These are phyloP conservation scores for Acanthaster planci DNA, from an alignment of 35 echinoderm and acorn worm genomes.

Conservation along the genomic window DNA sequence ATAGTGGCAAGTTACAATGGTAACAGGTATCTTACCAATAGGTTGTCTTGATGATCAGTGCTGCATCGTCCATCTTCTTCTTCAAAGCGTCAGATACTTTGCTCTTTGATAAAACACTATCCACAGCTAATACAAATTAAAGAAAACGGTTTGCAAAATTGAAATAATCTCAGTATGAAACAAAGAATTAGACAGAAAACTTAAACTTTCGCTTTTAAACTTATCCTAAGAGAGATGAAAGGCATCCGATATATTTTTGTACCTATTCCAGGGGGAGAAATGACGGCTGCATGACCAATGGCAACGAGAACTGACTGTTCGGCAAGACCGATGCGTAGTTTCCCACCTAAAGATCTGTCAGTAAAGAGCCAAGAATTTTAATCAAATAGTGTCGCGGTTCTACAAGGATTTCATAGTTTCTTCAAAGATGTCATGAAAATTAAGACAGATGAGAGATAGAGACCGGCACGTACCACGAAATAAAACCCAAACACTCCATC, in stretches of 20 bases:
- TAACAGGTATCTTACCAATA: slow-evolving; percentile 70
- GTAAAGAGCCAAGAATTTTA: neutral
- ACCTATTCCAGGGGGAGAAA: slow-evolving; percentile 53
- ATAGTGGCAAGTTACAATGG: too few species aligned
- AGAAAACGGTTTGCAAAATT: neutral
- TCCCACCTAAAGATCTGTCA: slow-evolving; percentile 82
- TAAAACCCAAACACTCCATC: too few species aligned
- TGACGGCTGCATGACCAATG: slow-evolving; percentile 83
- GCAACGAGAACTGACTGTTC: slow-evolving; percentile 94
- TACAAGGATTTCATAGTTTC: too few species aligned
- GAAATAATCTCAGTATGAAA: too few species aligned
- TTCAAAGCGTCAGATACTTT: slow-evolving; percentile 71
- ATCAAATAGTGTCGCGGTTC: too few species aligned
- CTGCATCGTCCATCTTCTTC: slow-evolving; percentile 86
- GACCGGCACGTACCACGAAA: too few species aligned
- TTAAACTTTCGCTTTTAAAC: too few species aligned
- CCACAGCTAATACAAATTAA: slow-evolving; percentile 20
- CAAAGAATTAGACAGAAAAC: too few species aligned
- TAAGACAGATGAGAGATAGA: neutral
- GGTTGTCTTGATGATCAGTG: slow-evolving; percentile 79
- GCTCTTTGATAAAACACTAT: slow-evolving; percentile 55
- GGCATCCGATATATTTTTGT: neutral
- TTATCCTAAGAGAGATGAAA: too few species aligned
- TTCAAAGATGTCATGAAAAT: neutral
- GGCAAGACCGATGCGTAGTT: slow-evolving; percentile 86